Base-by-base conservation (phyloP, 2,797 vertebrate genomes). In the Spinus pinus region DNA sequence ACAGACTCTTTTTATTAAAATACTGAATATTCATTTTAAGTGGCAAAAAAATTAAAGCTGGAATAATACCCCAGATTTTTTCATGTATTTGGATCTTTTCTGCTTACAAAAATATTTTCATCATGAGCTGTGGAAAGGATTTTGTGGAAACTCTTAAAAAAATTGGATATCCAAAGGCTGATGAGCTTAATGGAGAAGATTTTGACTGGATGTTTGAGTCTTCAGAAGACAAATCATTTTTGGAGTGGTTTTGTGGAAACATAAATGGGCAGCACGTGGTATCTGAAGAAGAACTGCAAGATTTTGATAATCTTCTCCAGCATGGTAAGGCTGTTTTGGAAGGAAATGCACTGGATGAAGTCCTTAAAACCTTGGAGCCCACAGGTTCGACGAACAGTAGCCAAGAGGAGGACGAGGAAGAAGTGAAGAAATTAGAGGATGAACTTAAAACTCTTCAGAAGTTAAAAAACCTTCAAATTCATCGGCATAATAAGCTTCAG, bases 131-230 rank as follows among this genome's bases (percentile, higher is more conserved):
- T 85, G 99, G 99, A 92, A 97, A 97, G 44, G 98, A 98, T 49
- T 99, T 99, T 97, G 98, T 99, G 97, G 98, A 98, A 97, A 98
- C 98, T 10, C 96, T 99, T 66, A 98, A 97, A 86, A 98, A 97
- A 90, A 98, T 99, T 56, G 98, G 98, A 86, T 99, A 98, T 97
- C 98, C 98, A 28, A 97, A 97, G 61, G 98, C 98, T 3, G 94
- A 97, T 57, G 94, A 94, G 22, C 98, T 99, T 58, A 98, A 98
- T 94, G 98, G 98, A 75, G 98, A 98, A 8, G 99, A 99, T 95
- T 99, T 99, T 88, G 99, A 99, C 95, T 99, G 99, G 99, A 97
- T 99, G 83, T 99, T 99, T 96, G 99, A 99, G 69, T 94, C 97
- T 35, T 97, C 87, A 0, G 98, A 99, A 93, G 98, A 97, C 61